Base-by-base conservation (phyloP, 2,797 vertebrate species). In the Monodelphis domestica region DNA sequence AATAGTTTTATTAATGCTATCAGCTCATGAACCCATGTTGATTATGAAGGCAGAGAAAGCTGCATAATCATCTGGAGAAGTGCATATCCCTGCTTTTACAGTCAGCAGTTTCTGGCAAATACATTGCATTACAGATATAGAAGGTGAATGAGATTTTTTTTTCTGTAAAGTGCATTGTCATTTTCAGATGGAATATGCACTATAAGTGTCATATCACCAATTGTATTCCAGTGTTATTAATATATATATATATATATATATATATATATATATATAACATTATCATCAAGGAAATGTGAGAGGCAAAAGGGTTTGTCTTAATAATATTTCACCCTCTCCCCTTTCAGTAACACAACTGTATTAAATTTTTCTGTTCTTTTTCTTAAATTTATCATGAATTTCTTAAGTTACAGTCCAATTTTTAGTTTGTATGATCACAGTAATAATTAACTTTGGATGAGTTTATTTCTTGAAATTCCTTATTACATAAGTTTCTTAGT, bases 311-410 rank as follows among this genome's bases (percentile, higher is more conserved):
- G 3, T 88, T 70, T 88, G 38, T 45, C n/a, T 84, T 24, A 38
- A 51, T 90, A 57, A 3, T 55, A 3, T 2, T 0, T 59, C 10
- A 29, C 53, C 63, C 53, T 54, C 54, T 87, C 9, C 24, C 15
- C 57, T 95, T 84, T 88, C 21, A 50, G 55, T 38, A 70, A 88
- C 51, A 70, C 3, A 90, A 50, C 0, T 55, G 10, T 9, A 53
- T 15, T 91, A 10, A 93, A 21, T 90, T 93, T 70, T 0, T 57
- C 26, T 89, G 2, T 92, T 91, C 11, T 63, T 88, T 89, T 93
- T 90, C 89, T 21, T 53, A 14, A 6, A 59, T 0, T 10, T 28
- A 38, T 2, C 4, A 5, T 14, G 29, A 14, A 55, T 56, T 59
- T 95, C n/a, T 92, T 2, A 21, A 88, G 0, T 63, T 93, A 52